Conservation (phyloP, 2,888 invertebrate genomes). For the Perithous albicinctus region DNA sequence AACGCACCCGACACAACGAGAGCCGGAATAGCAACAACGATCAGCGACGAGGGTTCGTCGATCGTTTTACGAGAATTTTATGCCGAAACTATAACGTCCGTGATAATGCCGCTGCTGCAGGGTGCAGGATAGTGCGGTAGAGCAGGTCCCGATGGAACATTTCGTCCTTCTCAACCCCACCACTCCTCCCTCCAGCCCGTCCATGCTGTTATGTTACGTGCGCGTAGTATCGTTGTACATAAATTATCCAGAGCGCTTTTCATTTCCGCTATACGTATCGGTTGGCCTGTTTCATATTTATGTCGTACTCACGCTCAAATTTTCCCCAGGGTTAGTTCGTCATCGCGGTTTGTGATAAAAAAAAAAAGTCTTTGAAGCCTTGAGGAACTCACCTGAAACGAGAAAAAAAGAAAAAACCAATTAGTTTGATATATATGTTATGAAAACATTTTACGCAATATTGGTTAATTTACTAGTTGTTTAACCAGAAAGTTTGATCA, state of each 20-base stretch:
- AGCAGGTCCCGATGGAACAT: slow-evolving; percentile 34
- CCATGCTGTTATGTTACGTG: slow-evolving; percentile 46
- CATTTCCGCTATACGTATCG: slow-evolving; percentile 33
- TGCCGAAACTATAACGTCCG: slow-evolving; percentile 67
- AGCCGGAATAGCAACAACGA: slow-evolving; percentile 58
- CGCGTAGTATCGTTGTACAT: slow-evolving; percentile 47
- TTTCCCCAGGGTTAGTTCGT: background rate
- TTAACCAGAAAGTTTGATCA: no score
- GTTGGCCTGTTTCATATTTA: slow-evolving; percentile 15
- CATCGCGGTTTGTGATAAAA: background rate
- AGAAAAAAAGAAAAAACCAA: slow-evolving; percentile 45
- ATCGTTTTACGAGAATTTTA: slow-evolving; percentile 70
- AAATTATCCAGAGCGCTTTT: slow-evolving; percentile 56
- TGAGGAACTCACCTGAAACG: slow-evolving; percentile 65
- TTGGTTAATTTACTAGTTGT: no score
- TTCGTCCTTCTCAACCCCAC: slow-evolving; percentile 41
- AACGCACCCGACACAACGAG: slow-evolving; percentile 36
- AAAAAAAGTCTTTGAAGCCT: slow-evolving; percentile 20
- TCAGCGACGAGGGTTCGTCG: slow-evolving; percentile 63
- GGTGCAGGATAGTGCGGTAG: slow-evolving; percentile 41
- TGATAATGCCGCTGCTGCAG: slow-evolving; percentile 60
- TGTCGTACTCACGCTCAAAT: slow-evolving; percentile 56
- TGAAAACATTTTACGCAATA: background rate
- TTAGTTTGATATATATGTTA: slow-evolving; percentile 19
- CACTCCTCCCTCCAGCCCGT: no score